Percentiles rank a stretch among this genome's conserved stretches.
Evolutionary conservation across 2,888 invertebrate species (phyloP).

Genomic region (Coelinius sp.): DNA sequence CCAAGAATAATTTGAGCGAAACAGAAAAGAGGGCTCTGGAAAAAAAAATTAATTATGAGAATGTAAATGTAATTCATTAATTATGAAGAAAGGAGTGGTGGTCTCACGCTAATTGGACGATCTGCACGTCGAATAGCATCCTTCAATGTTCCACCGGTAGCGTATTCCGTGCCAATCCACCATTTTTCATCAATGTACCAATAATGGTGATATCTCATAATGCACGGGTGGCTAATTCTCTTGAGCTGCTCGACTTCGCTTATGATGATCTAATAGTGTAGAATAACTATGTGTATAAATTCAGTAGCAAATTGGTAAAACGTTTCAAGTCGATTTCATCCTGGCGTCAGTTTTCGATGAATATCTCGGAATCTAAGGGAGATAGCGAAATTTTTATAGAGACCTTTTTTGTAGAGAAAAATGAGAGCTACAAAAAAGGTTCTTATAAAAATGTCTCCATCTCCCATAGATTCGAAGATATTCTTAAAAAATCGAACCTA

Average conservation of each 20-base stretch:
- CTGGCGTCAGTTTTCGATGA: too few species aligned
- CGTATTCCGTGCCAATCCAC: conserved; percentile 90
- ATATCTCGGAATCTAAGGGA: too few species aligned
- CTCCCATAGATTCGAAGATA: too few species aligned
- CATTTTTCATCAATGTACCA: conserved; percentile 60
- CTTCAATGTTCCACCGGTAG: conserved; percentile 82
- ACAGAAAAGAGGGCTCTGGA: conserved; percentile 63
- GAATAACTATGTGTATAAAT: too few species aligned
- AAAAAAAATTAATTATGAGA: conserved; percentile 2
- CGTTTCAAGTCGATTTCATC: too few species aligned
- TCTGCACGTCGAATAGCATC: conserved; percentile 75
- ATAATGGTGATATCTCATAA: conserved; percentile 62
- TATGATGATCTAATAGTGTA: conserved; percentile 52
- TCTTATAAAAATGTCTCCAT: too few species aligned
- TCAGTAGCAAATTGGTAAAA: too few species aligned
- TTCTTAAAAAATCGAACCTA: too few species aligned
- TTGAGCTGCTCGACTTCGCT: conserved; percentile 60
- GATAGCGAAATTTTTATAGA: too few species aligned
- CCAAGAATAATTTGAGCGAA: conserved; percentile 84
- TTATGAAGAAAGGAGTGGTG: conserved; percentile 46
- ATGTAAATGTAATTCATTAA: conserved; percentile 35
- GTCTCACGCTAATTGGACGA: conserved; percentile 57
- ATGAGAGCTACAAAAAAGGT: too few species aligned
- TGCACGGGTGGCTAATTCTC: conserved; percentile 64
- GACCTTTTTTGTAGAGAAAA: too few species aligned